A percentile compares a stretch with the other conserved stretches of the same genome.
Conservation (phyloP, 2,888 invertebrate genomes). For the Conomelus anceps region DNA sequence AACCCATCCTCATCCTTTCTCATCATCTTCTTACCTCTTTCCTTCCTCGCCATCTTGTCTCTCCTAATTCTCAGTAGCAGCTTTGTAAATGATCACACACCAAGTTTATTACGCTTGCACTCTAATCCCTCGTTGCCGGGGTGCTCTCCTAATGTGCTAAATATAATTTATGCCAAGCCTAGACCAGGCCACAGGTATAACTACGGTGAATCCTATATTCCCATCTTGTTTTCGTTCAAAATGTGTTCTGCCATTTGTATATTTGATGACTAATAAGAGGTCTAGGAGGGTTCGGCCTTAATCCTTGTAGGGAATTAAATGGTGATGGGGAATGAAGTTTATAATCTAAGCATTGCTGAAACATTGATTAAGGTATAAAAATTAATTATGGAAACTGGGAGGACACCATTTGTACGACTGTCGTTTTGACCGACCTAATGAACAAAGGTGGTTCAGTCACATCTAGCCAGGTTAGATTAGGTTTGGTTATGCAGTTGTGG, state of each 20-base stretch:
- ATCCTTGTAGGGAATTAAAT: neutral
- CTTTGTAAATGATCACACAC: neutral
- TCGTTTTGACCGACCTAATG: no score
- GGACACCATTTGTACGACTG: no score
- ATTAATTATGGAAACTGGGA: no score
- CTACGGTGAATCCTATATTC: neutral
- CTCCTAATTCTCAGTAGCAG: neutral
- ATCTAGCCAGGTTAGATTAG: no score
- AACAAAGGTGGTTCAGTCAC: no score
- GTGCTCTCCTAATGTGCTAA: neutral
- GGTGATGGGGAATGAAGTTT: neutral
- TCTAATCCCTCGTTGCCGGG: neutral
- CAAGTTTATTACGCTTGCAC: neutral
- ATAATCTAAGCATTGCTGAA: neutral
- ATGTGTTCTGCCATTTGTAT: neutral
- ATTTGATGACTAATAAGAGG: neutral
- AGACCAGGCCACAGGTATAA: neutral
- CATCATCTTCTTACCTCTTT: neutral
- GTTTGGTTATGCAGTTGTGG: no score
- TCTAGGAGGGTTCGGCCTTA: neutral
- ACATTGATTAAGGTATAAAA: no score
- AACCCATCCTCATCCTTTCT: neutral
- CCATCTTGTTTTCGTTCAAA: neutral
- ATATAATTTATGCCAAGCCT: neutral
- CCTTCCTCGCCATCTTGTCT: no score